Base-by-base conservation (phyloP, 2,888 invertebrate genomes). In the Trissolcus brochymenae region DNA sequence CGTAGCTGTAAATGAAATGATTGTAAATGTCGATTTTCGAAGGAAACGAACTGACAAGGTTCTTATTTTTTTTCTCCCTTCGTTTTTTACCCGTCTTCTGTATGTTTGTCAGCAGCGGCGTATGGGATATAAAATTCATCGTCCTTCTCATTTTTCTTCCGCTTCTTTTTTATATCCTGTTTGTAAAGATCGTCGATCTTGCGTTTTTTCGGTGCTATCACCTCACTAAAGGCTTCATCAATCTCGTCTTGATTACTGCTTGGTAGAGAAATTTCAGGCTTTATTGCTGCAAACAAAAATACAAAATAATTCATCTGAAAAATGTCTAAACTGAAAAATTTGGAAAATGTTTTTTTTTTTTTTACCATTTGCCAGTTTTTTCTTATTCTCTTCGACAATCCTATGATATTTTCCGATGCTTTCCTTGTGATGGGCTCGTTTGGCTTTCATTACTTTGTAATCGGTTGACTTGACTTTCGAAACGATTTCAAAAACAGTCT, bases 401-500 rank as follows among this genome's bases (percentile, higher is more conserved):
- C 87, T 86, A 59, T 90, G 90, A 81, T 90, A 90, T 61, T 89
- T 88, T 4, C 83, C 83, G 74, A 94, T 91, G 89, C 91, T 86
- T 86, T 93, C 87, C 87, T 93, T 90, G 90, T 98, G 92, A 86
- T 93, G 91, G 79, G 93, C 91, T 57, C 98, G 92, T 89, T 97
- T 98, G 11, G 92, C 91, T 88, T 96, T 96, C 98, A 99, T 99
- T 0, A 95, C 93, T 70, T 93, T 89, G 81, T 94, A 95, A 86
- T 94, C 94, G 0, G 92, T 91, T 0, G 96, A 94, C 86, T 96
- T 93, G 82, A 94, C 92, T 86, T 94, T 95, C 0, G 94, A 92
- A 53, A 95, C 95, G 59, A 98, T 91, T 90, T 99, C 99, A 89
- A 99, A 96, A 83, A 99, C 95, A 0, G 98, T 99, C 96, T 97